These are phyloP conservation scores for Odocoileus hemionus DNA, from an alignment of 2,113 vertebrate species.

Conservation along the genomic window DNA sequence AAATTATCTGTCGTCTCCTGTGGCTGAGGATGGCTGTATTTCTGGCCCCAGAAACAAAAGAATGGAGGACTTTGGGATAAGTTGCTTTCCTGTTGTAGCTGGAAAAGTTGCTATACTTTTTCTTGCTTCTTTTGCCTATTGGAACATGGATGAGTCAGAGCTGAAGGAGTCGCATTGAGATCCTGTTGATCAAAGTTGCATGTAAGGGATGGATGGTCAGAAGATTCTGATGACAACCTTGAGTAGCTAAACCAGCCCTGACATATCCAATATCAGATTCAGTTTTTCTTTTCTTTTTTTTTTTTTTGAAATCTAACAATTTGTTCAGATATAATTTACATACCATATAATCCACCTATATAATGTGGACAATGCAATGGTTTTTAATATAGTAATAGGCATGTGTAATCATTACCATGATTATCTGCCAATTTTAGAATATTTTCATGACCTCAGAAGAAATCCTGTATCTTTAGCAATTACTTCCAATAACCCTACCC, in stretches of 20 bases:
- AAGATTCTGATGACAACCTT: background rate
- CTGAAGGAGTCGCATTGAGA: background rate
- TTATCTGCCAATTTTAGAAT: background rate
- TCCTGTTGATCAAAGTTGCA: background rate
- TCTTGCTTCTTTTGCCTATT: background rate
- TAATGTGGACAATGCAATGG: background rate
- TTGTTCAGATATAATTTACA: background rate
- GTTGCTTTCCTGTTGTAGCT: background rate
- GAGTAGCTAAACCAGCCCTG: background rate
- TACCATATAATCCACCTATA: background rate
- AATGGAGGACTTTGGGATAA: background rate
- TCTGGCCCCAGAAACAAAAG: background rate
- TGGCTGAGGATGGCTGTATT: background rate
- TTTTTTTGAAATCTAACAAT: background rate
- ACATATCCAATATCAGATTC: background rate
- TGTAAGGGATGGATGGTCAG: background rate
- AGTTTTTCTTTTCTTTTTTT: too few species aligned
- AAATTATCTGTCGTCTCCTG: background rate
- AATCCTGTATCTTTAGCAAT: background rate
- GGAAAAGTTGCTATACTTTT: background rate
- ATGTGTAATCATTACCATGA: background rate
- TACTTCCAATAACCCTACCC: background rate
- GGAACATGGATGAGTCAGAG: background rate
- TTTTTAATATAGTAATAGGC: background rate
- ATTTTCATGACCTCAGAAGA: background rate